Percentiles rank a stretch among this genome's conserved stretches.
Evolutionary conservation across 2,888 invertebrate species (phyloP).

Genomic region (Mesochorus sp.): DNA sequence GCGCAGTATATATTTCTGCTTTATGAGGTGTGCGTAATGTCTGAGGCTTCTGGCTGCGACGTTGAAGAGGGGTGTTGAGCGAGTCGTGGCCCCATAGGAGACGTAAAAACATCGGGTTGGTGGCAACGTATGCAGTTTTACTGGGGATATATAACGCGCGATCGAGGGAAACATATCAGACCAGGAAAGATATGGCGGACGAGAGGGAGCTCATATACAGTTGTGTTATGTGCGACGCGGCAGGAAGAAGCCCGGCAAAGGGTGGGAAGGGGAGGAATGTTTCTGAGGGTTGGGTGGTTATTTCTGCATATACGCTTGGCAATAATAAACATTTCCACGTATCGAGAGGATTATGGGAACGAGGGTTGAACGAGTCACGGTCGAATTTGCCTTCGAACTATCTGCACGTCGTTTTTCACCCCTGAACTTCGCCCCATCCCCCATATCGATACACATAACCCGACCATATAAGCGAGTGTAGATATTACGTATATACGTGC

Average conservation of each 20-base stretch:
- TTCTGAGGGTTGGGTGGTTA: slow-evolving; percentile 32
- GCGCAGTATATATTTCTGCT: slow-evolving; percentile 69
- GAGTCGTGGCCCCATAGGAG: slow-evolving; percentile 78
- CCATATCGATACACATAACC: background rate
- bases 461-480: background rate
- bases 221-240: background rate
- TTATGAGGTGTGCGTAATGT: slow-evolving; percentile 80
- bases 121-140: slow-evolving; percentile 74
- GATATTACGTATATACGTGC: background rate
- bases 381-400: slow-evolving; percentile 56
- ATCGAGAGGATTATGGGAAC: slow-evolving; percentile 47
- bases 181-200: slow-evolving; percentile 16
- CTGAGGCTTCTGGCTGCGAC: slow-evolving; percentile 64
- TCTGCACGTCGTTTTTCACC: background rate
- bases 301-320: slow-evolving; percentile 58
- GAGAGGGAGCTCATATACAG: slow-evolving; percentile 19
- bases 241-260: slow-evolving; percentile 6
- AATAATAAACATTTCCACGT: slow-evolving; percentile 75
- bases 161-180: slow-evolving; percentile 17
- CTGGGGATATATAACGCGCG: slow-evolving; percentile 58
- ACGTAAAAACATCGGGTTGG: slow-evolving; percentile 75
- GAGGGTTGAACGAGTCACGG: slow-evolving; percentile 41
- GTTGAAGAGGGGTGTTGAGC: slow-evolving; percentile 62
- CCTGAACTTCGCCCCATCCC: background rate
- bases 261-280: slow-evolving; percentile 5